These are phyloP conservation scores for Pachycephus smyrnensis DNA, from an alignment of 2,888 invertebrate genomes.

Conservation along the genomic window DNA sequence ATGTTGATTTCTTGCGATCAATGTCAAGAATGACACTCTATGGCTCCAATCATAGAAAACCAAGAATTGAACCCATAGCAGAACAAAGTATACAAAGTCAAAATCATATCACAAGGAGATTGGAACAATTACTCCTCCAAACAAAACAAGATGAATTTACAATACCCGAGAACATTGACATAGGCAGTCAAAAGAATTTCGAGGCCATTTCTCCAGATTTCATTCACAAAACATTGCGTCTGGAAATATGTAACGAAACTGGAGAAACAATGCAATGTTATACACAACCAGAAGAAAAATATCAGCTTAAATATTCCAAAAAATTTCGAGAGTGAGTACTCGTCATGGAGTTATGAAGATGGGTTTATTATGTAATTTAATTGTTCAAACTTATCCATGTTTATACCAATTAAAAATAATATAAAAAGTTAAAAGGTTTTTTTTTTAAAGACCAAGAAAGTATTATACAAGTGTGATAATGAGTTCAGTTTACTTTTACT, in stretches of 20 bases:
- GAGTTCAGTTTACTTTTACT: not conserved
- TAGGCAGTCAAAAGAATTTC: not conserved
- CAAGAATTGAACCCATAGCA: slow-evolving; percentile 19
- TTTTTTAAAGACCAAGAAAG: not conserved
- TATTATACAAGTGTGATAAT: not conserved
- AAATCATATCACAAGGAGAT: slow-evolving; percentile 35
- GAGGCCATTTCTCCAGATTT: slow-evolving; percentile 27
- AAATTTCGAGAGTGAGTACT: slow-evolving; percentile 53
- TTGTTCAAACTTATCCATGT: not conserved
- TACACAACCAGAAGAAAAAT: slow-evolving; percentile 15
- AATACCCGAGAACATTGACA: not conserved
- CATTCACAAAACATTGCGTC: slow-evolving; percentile 26
- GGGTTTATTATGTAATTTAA: not conserved
- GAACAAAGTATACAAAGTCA: slow-evolving; percentile 34
- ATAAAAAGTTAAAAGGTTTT: not conserved
- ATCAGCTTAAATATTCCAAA: slow-evolving; percentile 35
- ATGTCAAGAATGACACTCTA: slow-evolving; percentile 42
- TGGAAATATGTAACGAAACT: slow-evolving; percentile 32
- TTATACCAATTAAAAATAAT: not conserved
- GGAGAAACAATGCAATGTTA: slow-evolving; percentile 13
- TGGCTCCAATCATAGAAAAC: slow-evolving; percentile 36
- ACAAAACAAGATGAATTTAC: not conserved
- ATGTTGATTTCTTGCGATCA: slow-evolving; percentile 35
- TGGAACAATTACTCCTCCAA: slow-evolving; percentile 29
- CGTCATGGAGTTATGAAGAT: not conserved